Evolutionary conservation across 2,888 invertebrate genomes (phyloP).

Genomic region (Cremastobaeus sp.): DNA sequence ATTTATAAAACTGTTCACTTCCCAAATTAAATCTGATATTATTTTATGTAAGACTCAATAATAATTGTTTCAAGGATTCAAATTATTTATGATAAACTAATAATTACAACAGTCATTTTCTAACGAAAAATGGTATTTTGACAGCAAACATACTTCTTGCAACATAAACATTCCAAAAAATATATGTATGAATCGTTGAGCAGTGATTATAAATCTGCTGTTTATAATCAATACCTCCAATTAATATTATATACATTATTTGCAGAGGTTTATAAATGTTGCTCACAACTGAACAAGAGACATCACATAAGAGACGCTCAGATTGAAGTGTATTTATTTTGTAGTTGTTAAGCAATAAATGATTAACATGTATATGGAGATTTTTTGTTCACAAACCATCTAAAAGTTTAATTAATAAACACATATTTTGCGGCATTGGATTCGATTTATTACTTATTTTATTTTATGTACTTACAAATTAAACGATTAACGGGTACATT

Average conservation of each 20-base stretch:
- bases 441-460: not conserved
- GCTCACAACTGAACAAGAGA: slow-evolving; percentile 43
- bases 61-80: no score
- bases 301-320: slow-evolving; percentile 47
- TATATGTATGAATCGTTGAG: slow-evolving; percentile 66
- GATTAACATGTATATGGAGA: slow-evolving; percentile 52
- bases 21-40: no score
- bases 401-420: not conserved
- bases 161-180: slow-evolving; percentile 48
- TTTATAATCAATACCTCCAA: slow-evolving; percentile 36
- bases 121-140: slow-evolving; percentile 18
- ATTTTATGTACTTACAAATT: no score
- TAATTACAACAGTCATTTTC: no score
- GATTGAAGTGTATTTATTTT: slow-evolving; percentile 63
- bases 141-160: slow-evolving; percentile 4
- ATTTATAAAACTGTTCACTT: no score
- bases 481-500: slow-evolving; percentile 46
- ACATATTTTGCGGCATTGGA: not conserved
- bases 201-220: slow-evolving; percentile 64
- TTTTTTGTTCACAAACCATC: not conserved
- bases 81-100: no score
- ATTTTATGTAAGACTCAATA: no score
- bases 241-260: slow-evolving; percentile 48
- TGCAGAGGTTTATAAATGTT: slow-evolving; percentile 58
- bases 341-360: slow-evolving; percentile 61